These are phyloP conservation scores for Nannoperca australis DNA, from an alignment of 2,797 vertebrate genomes.

Conservation along the genomic window DNA sequence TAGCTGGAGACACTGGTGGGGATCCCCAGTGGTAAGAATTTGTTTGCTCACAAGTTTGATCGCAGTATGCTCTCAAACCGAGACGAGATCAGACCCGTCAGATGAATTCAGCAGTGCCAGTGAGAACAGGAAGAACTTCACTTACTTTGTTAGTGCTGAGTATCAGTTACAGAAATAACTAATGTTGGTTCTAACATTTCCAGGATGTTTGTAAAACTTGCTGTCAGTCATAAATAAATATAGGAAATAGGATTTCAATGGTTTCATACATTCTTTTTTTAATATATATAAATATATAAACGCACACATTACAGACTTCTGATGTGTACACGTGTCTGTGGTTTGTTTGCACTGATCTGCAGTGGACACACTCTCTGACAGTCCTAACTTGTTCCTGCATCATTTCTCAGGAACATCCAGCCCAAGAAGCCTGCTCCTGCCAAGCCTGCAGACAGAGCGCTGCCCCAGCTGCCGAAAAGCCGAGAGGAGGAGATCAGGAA, in stretches of 20 bases:
- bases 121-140: not conserved
- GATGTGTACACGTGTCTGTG: not conserved
- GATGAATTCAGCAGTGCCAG: not conserved
- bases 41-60: not conserved
- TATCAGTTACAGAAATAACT: not conserved
- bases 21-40: not conserved
- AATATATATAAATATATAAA: no score
- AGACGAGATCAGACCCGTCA: not conserved
- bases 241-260: not conserved
- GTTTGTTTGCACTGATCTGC: not conserved
- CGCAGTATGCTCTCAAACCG: not conserved
- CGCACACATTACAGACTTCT: not conserved
- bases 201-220: not conserved
- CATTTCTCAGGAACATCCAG: constrained; percentile 91
- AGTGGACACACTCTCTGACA: not conserved
- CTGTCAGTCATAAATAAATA: not conserved
- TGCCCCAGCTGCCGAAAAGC: constrained; percentile 91
- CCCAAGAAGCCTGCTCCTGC: constrained; percentile 85
- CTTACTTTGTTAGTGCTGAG: not conserved
- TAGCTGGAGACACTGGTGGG: not conserved
- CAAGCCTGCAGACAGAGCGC: constrained; percentile 78
- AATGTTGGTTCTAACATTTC: not conserved
- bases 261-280: no score
- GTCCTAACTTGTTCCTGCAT: not conserved
- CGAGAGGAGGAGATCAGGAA: constrained; percentile 97